Evolutionary conservation across 2,888 invertebrate genomes (phyloP), one percentile per base, ranked within the genome.

Genomic region (Panopea generosa): DNA sequence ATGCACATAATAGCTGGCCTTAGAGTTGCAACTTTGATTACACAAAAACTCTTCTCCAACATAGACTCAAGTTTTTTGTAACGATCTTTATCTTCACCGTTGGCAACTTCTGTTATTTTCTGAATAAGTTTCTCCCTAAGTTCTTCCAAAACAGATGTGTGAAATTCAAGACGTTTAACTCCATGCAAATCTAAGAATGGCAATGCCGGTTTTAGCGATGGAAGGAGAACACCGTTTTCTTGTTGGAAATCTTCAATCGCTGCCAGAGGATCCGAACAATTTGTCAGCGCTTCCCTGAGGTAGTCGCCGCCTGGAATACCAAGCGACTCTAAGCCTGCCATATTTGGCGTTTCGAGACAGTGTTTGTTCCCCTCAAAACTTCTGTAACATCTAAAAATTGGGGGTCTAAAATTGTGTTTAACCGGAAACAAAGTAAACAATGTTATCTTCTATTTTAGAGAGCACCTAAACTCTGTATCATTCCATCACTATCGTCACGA

Each of bases 221-320:
- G 98, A 55, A 99, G 93, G 67, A 90, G 79, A 53, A 92, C 91
- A 6, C 93, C 92, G 88, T 93, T 93, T 63, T 93, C 92, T 26
- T 97, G 94, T 95, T 99, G 98, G 94, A 99, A 99, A 93, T 98
- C 98, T 94, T 98, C 98, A 81, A 99, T 99, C n/a, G 99, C 98
- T 93, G 97, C 97, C 45, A 99, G 92, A 14, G 99, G 99, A 93
- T 99, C 98, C 0, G 97, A 97, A 91, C 98, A 98, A 89, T 97
- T 98, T 16, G 98, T 98, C 18, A 99, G 94, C 14, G 98, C 96
- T 93, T 98, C 97, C 59, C 96, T 94, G n/a, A 98, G 94, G 91
- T 95, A 96, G n/a, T 95, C 95, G 89, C 97, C 96, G 0, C 97
- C 97, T 0, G 97, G 96, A 76, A 98, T 96, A 16, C 97, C 97